Conservation (phyloP, 2,113 vertebrate genomes). For the Raja brachyura region DNA sequence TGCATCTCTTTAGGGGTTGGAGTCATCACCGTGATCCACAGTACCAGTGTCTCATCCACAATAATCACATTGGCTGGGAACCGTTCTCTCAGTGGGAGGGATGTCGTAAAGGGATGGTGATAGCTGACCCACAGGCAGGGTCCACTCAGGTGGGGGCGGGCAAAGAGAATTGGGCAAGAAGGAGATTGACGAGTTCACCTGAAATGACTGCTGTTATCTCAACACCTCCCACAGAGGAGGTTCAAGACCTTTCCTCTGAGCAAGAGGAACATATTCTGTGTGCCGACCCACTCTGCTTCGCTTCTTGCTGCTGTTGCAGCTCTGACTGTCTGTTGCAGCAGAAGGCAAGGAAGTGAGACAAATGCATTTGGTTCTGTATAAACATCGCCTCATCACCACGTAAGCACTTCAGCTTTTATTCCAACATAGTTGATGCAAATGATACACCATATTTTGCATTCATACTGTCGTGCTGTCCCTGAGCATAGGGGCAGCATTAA, state of each 20-base stretch:
- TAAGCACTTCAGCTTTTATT: background rate
- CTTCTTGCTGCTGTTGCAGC: background rate
- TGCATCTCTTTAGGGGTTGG: too few species aligned
- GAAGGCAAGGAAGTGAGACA: background rate
- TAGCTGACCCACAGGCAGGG: too few species aligned
- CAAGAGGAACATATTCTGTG: background rate
- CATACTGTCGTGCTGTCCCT: too few species aligned
- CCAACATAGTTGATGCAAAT: background rate
- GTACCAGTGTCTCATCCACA: too few species aligned
- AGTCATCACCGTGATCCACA: too few species aligned
- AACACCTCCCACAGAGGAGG: background rate
- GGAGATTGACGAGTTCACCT: background rate
- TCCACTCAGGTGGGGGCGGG: too few species aligned
- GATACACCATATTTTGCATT: background rate
- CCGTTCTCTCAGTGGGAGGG: too few species aligned
- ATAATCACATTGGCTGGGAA: too few species aligned
- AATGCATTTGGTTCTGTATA: background rate
- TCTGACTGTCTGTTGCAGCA: background rate
- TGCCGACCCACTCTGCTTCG: background rate
- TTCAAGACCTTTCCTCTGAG: background rate
- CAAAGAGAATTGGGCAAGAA: too few species aligned
- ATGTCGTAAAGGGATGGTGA: too few species aligned
- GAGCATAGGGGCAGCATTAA: too few species aligned
- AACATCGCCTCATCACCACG: background rate
- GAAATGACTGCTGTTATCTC: background rate